Base-by-base conservation (phyloP, 2,888 invertebrate genomes). In the Thymelicus lineola region DNA sequence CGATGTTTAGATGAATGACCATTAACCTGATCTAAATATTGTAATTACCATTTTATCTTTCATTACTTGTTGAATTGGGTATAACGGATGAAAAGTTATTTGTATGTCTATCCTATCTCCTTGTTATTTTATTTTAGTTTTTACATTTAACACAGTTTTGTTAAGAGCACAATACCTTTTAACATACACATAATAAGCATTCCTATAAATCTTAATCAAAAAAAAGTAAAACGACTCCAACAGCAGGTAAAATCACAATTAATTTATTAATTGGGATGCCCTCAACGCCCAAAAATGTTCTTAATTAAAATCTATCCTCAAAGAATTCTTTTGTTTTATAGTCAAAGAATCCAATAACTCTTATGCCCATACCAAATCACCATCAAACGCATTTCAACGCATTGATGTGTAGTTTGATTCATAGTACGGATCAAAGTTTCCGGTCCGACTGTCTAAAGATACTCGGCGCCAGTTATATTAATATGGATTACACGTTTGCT, bases 341-440 rank as follows among this genome's bases (percentile, higher is more conserved):
- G 38, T 35, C 36, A 38, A 57, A 46, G n/a, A 63, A 38, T 59
- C 59, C 15, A 59, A 70, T 70, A 70, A 70, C 59, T 70, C 64
- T 64, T 50, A 64, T 42, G 28, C 28, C 58, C 69, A 64, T 73
- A 73, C 66, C 68, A 76, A 73, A 71, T 72, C 48, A 64, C 71
- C 68, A 82, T 83, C 79, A 83, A 82, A 82, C 82, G 80, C 77
- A 84, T 82, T 84, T 84, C 77, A 78, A 82, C 79, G 79, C 45
- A 64, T 80, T 82, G 79, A 81, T 77, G 81, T 82, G 59, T 53
- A 35, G 59, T 64, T 77, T 77, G 75, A 74, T 76, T 74, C 80
- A 85, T 70, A 42, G 86, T 89, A 76, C 77, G 81, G 85, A 84
- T 85, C 82, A 76, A 75, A 71, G 80, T 81, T 86, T 89, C 87